Conservation (phyloP, 1,140 invertebrate species). For the Dendroctonus ponderosae region DNA sequence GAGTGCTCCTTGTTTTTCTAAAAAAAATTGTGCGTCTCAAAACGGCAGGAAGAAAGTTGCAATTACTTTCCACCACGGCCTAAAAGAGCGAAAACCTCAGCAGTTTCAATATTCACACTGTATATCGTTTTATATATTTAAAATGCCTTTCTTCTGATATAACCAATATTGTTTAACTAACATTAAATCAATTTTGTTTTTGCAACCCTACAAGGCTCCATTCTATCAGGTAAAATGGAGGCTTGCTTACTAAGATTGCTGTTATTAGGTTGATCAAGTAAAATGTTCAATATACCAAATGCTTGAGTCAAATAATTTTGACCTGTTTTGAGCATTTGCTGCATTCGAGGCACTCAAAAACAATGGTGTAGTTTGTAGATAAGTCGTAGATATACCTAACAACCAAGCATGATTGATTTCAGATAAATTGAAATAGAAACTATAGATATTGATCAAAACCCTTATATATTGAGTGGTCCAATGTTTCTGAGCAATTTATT, state of each 20-base stretch:
- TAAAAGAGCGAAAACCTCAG: too few relatives aligned
- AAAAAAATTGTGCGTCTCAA: too few relatives aligned
- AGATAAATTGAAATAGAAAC: slow-evolving; percentile 28
- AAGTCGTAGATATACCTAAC: slow-evolving; percentile 39
- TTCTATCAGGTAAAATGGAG: slow-evolving; percentile 68
- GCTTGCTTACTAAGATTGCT: slow-evolving; percentile 51
- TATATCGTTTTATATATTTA: too few relatives aligned
- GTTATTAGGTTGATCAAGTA: slow-evolving; percentile 46
- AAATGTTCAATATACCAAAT: slow-evolving; percentile 34
- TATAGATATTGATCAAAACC: slow-evolving; percentile 38
- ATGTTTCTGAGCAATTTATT: slow-evolving; percentile 1
- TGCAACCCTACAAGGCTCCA: slow-evolving; percentile 68
- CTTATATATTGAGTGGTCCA: slow-evolving; percentile 22
- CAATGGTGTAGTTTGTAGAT: slow-evolving; percentile 43
- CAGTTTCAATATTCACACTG: too few relatives aligned
- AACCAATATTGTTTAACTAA: slow-evolving; percentile 9
- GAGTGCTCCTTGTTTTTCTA: too few relatives aligned
- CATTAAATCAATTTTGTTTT: slow-evolving; percentile 29
- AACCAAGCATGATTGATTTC: slow-evolving; percentile 41
- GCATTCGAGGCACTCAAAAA: slow-evolving; percentile 42
- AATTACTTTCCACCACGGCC: too few relatives aligned
- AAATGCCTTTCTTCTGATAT: too few relatives aligned
- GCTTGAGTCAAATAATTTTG: slow-evolving; percentile 40
- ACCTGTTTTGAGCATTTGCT: slow-evolving; percentile 40
- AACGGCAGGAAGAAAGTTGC: too few relatives aligned